Percentiles rank a stretch among this genome's conserved stretches.
Evolutionary conservation across 1,140 invertebrate species (phyloP).

Genomic region (Bombus picipes): DNA sequence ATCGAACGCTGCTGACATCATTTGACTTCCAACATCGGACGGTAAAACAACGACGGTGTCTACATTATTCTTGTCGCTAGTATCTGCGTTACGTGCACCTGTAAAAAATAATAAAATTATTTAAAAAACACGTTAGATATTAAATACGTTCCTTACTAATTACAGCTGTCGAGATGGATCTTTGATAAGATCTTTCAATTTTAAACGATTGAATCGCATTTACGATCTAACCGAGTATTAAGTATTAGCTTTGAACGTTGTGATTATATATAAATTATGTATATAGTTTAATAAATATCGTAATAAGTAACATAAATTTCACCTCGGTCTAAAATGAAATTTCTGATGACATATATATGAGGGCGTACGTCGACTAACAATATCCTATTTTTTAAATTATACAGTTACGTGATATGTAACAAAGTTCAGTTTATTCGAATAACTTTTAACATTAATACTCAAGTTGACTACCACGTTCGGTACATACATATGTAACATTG

Average conservation of each 20-base stretch:
- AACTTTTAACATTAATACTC: not conserved
- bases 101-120: not conserved
- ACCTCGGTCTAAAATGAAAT: not conserved
- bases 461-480: not conserved
- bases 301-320: not conserved
- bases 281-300: no score
- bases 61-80: constrained; percentile 51
- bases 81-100: constrained; percentile 21
- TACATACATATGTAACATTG: not conserved
- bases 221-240: no score
- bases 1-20: constrained; percentile 30
- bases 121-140: not conserved
- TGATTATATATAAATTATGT: not conserved
- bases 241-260: not conserved
- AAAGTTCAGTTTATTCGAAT: not conserved
- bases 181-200: not conserved
- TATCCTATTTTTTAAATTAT: not conserved
- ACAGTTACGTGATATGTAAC: not conserved
- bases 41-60: constrained; percentile 69
- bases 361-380: not conserved
- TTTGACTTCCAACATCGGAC: not conserved
- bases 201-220: not conserved
- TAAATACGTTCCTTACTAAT: not conserved
- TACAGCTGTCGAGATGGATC: not conserved
- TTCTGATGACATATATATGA: not conserved